Evolutionary conservation across 2,113 vertebrate species (phyloP), one percentile per base, ranked within the genome.

Genomic region (Carassius carassius): DNA sequence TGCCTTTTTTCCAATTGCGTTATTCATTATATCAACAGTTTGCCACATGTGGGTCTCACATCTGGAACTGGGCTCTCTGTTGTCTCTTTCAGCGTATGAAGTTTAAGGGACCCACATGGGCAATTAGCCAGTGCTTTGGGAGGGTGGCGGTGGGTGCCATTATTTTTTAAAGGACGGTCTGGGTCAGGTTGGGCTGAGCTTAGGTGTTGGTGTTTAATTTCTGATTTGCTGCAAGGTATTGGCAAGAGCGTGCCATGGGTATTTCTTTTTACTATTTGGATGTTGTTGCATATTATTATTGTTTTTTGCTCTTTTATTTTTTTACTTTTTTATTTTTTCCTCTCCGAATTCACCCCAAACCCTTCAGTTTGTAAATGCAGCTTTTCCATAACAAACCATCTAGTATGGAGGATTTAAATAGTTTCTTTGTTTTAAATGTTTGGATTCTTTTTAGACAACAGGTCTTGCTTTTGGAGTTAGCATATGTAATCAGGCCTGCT

Each of bases 21-120:
- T 92, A 88, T 87, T 93, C 89, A 90, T 94, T 92, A 88, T 91
- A 92, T 94, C 92, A 94, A 94, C 92, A 92, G 82, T 73, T 63
- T 77, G 85, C 90, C 92, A 92, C 91, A 93, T 85, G 91, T 85
- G 89, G 90, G 90, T 92, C 92, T 93, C 93, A 93, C 92, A 91
- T 91, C 90, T 93, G 91, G 74, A 81, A 86, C 86, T 67, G 70
- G 84, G 91, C 89, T 78, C 25, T 85, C 84, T 90, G 89, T 88
- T 87, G 82, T 88, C 82, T 83, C 41, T 17, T 78, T 21, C 80
- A 84, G 84, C 69, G n/a, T 84, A 81, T 79, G 85, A 78, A 87
- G 49, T 76, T 80, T 41, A 84, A 85, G 62, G 58, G 62, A 90
- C 90, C 91, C 91, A 92, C 91, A 92, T 89, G 87, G 92, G 91